These are phyloP conservation scores for Pecten maximus DNA, from an alignment of 2,888 invertebrate genomes.

Conservation along the genomic window DNA sequence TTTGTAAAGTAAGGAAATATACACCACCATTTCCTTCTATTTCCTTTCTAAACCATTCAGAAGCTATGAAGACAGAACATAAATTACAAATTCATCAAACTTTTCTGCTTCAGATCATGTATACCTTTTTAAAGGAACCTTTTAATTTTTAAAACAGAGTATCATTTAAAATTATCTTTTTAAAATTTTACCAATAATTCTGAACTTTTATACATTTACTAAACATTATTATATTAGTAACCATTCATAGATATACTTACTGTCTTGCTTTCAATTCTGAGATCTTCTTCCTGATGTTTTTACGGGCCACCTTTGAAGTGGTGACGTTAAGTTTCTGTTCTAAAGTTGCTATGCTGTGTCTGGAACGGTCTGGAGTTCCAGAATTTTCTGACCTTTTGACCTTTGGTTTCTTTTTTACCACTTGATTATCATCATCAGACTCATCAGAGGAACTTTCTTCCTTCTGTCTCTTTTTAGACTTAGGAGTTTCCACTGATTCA, in stretches of 20 bases:
- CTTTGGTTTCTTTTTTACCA: not conserved
- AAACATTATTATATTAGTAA: no score
- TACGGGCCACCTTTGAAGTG: not conserved
- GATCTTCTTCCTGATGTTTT: conserved; percentile 12
- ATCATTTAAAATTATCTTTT: no score
- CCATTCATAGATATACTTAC: not conserved
- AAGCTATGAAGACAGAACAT: no score
- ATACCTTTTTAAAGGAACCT: no score
- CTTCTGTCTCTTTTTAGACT: not conserved
- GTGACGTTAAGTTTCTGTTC: not conserved
- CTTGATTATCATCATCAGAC: not conserved
- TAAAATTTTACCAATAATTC: no score
- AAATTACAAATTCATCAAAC: no score
- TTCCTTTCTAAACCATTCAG: no score
- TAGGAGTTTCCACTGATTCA: not conserved
- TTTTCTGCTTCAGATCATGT: no score
- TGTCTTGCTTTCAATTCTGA: not conserved
- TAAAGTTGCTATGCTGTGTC: not conserved
- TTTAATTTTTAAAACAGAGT: no score
- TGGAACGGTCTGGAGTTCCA: not conserved
- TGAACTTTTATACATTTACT: no score
- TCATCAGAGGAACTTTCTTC: not conserved
- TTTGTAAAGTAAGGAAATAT: no score
- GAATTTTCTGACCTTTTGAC: not conserved
- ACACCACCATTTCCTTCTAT: no score